Percentiles rank a stretch among this genome's conserved stretches.
phyloP scores from a whole-genome alignment of 2,797 vertebrate species.

The Ptychadena robeensis region DNA sequence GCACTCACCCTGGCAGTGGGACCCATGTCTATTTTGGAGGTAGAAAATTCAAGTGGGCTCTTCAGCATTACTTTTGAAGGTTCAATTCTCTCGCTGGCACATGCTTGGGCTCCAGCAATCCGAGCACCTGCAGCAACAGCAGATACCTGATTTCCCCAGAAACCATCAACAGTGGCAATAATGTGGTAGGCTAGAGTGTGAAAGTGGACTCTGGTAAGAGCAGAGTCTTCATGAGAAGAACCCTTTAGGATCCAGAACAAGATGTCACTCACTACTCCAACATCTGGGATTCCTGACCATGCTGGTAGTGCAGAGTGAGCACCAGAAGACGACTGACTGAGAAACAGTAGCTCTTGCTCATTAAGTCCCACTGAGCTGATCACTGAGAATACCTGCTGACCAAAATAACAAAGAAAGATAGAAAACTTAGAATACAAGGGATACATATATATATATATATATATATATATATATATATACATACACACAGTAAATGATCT shows the following conservation, averaged over 20 bases:
- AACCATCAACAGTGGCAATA: conserved; percentile 87
- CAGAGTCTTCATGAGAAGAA: conserved; percentile 79
- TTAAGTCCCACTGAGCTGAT: conserved; percentile 95
- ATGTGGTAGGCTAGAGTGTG: conserved; percentile 95
- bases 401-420: conserved; percentile 65
- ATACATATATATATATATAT: background rate
- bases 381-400: conserved; percentile 96
- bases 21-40: conserved; percentile 76
- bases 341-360: conserved; percentile 96
- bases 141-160: conserved; percentile 91
- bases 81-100: conserved; percentile 81
- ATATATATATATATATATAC: background rate
- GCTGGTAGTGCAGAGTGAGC: conserved; percentile 83
- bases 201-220: conserved; percentile 93
- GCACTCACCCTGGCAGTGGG: conserved; percentile 80
- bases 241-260: conserved; percentile 90
- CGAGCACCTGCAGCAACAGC: conserved; percentile 90
- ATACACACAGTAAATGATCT: too few species aligned
- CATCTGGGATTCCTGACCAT: conserved; percentile 88
- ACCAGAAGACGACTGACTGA: conserved; percentile 86
- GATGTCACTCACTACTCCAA: conserved; percentile 91
- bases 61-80: conserved; percentile 81
- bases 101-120: conserved; percentile 90
- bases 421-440: background rate
- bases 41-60: conserved; percentile 83